Evolutionary conservation across 2,888 invertebrate genomes (phyloP).

Genomic region (Phengaris alcon): DNA sequence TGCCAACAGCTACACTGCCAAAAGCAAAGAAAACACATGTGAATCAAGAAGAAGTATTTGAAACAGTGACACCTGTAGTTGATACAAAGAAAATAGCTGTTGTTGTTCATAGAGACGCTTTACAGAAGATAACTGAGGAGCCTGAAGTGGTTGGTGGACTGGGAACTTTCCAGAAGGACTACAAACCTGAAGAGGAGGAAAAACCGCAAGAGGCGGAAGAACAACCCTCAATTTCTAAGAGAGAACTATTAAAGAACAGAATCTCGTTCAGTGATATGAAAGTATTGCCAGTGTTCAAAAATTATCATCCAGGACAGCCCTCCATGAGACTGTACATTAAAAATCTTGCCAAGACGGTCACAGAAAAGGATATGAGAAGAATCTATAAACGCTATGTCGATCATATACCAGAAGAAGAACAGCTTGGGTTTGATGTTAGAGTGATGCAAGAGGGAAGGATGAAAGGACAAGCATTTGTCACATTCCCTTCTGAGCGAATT

Average conservation of each 20-base stretch:
- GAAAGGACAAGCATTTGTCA: conserved; percentile 97
- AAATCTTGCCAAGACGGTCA: conserved; percentile 90
- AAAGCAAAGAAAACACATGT: conserved; percentile 53
- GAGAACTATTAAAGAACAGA: conserved; percentile 83
- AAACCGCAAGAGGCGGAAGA: conserved; percentile 47
- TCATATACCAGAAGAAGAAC: conserved; percentile 59
- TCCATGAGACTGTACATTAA: conserved; percentile 94
- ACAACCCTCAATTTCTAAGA: conserved; percentile 77
- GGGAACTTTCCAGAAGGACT: conserved; percentile 65
- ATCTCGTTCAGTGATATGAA: conserved; percentile 85
- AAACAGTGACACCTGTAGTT: conserved; percentile 52
- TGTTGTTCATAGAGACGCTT: conserved; percentile 61
- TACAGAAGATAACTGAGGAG: conserved; percentile 56
- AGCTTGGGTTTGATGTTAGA: conserved; percentile 82
- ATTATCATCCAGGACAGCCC: conserved; percentile 89
- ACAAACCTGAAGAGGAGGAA: conserved; percentile 45
- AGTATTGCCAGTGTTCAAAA: conserved; percentile 88
- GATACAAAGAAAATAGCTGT: conserved; percentile 70
- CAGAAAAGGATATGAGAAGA: conserved; percentile 85
- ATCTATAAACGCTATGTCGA: conserved; percentile 85
- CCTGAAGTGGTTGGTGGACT: conserved; percentile 64
- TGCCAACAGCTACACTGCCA: conserved; percentile 49
- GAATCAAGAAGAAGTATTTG: conserved; percentile 67
- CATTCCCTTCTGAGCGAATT: conserved; percentile 83
- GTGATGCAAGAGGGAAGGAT: conserved; percentile 96